phyloP scores from a whole-genome alignment of 2,797 vertebrate genomes.

The Hapalemur alaotrensis region DNA sequence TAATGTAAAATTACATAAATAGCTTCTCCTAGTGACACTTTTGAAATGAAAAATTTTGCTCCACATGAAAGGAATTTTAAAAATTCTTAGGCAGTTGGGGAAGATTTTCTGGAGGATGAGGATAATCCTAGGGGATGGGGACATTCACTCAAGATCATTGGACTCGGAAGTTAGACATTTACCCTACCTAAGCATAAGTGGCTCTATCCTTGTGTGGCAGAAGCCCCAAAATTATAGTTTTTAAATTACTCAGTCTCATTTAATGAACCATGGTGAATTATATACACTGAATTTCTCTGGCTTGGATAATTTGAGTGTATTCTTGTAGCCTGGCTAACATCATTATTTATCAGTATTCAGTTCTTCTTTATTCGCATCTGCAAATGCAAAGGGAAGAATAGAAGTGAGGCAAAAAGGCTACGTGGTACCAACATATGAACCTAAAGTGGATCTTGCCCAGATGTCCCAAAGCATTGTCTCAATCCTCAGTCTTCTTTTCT shows the following conservation, averaged over 20 bases:
- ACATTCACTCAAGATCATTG: background rate
- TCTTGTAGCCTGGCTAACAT: background rate
- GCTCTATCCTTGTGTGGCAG: background rate
- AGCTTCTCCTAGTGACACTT: background rate
- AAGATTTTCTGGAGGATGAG: background rate
- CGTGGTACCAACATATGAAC: background rate
- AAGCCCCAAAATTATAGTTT: background rate
- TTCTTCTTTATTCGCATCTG: background rate
- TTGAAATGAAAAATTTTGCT: background rate
- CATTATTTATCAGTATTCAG: background rate
- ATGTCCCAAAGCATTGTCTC: fast-evolving
- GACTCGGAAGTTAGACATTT: conserved; percentile 15
- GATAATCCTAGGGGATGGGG: background rate
- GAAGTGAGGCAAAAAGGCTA: background rate
- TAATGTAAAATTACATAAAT: background rate
- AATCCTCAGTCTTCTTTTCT: background rate
- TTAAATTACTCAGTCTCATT: background rate
- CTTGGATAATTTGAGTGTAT: background rate
- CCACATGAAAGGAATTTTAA: background rate
- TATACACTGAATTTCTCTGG: background rate
- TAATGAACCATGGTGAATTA: background rate
- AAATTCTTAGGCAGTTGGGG: background rate
- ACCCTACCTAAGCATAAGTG: background rate
- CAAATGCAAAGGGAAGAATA: background rate
- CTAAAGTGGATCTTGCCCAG: background rate